phyloP scores from a whole-genome alignment of 2,888 invertebrate genomes.

The Drosophila neotestacea region DNA sequence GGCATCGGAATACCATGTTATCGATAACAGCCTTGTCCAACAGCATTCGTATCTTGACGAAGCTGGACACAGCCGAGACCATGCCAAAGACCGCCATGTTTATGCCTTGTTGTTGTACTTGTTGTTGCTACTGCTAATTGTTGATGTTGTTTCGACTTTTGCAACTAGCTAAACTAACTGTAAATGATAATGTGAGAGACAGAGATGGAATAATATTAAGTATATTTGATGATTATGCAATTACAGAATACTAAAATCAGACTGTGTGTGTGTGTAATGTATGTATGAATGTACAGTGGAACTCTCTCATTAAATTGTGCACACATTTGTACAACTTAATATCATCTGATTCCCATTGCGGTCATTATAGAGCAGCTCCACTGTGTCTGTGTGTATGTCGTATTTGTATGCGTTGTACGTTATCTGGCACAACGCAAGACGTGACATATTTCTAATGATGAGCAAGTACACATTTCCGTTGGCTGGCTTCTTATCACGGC shows the following conservation, averaged over 20 bases:
- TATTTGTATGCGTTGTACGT: conserved; percentile 35
- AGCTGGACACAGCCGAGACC: conserved; percentile 95
- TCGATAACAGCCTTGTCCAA: conserved; percentile 95
- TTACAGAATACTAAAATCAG: conserved; percentile 11
- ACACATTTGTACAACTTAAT: background rate
- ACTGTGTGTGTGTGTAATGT: background rate
- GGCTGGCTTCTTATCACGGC: conserved; percentile 59
- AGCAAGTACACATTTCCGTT: conserved; percentile 62
- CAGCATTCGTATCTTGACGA: conserved; percentile 94
- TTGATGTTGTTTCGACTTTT: conserved; percentile 47
- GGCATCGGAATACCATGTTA: conserved; percentile 95
- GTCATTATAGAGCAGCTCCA: background rate
- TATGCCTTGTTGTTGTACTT: conserved; percentile 12
- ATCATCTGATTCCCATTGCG: background rate
- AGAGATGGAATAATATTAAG: conserved; percentile 26
- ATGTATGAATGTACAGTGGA: conserved; percentile 8
- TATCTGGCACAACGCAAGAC: conserved; percentile 58
- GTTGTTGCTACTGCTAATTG: conserved; percentile 30
- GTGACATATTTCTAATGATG: conserved; percentile 65
- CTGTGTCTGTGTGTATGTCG: conserved; percentile 21
- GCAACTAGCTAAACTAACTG: conserved; percentile 60
- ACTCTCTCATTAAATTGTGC: background rate
- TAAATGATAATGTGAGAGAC: conserved; percentile 13
- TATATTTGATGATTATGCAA: conserved; percentile 40
- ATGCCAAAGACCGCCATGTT: conserved; percentile 93